Evolutionary conservation across 2,888 invertebrate species (phyloP), one percentile per base, ranked within the genome.

Genomic region (Ectropis crepuscularia): DNA sequence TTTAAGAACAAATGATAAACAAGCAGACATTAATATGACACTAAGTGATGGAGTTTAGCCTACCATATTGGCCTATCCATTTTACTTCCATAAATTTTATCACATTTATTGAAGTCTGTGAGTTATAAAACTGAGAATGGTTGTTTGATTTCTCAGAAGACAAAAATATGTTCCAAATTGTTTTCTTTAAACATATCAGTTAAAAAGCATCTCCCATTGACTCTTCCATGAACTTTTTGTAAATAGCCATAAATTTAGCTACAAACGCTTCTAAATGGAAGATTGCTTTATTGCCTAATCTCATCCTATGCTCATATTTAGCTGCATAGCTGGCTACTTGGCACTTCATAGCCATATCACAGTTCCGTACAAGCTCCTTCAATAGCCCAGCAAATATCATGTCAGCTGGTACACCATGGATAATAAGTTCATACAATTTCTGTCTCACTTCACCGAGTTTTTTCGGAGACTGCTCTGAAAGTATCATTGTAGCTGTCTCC

Each of bases 261-360:
- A 99, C 96, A 93, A 99, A 99, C 4, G 99, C 99, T 89, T 99
- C 99, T 57, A 99, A 93, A 86, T 99, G 99, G 80, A 98, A 99
- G 76, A 99, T 99, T 28, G 97, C 95, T 88, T 99, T 99, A 76
- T 96, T 97, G 12, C 99, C 99, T 60, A 96, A 94, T 77, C 96
- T 96, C 94, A 99, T 96, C 73, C 98, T 95, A 83, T 99, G 98
- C 84, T 99, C 99, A 88, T 97, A 98, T 65, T 95, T 94, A 0
- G 99, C 98, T 8, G 99, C 99, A 77, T 96, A 93, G 69, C 96
- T 95, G 0, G 97, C 95, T 5, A 99, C 95, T 88, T 97, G 95
- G 7, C 95, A 95, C 89, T 98, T 98, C 79, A 99, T 94, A 50
- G 96, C 94, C 85, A 97, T 96, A 89, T 99, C 99, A 92, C 99